These are phyloP conservation scores for Pipistrellus nathusii DNA, from an alignment of 2,797 vertebrate genomes.

Conservation along the genomic window DNA sequence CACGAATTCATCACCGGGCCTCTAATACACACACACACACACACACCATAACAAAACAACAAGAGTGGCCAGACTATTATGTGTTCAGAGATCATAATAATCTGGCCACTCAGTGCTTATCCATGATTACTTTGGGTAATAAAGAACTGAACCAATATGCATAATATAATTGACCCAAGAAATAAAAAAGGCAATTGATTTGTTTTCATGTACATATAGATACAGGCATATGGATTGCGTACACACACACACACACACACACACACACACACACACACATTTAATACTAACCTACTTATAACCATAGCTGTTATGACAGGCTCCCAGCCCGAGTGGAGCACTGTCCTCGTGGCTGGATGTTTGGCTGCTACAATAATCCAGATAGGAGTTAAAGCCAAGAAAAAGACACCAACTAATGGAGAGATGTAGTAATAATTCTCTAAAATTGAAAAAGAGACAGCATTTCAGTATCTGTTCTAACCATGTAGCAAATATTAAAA, in stretches of 20 bases:
- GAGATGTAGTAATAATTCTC: constrained; percentile 94
- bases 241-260: not conserved
- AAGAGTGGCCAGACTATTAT: no score
- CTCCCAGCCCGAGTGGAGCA: constrained; percentile 98
- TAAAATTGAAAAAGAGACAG: constrained; percentile 81
- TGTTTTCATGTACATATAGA: not conserved
- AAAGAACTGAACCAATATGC: not conserved
- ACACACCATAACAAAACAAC: no score
- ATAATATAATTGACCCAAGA: not conserved
- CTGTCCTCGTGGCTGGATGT: constrained; percentile 96
- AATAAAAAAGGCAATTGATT: not conserved
- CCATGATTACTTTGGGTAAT: not conserved
- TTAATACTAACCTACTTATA: constrained; percentile 95
- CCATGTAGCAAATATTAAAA: not conserved
- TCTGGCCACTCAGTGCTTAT: not conserved
- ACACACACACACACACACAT: not conserved
- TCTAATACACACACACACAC: no score
- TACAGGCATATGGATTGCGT: not conserved
- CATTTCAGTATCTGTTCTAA: constrained; percentile 55
- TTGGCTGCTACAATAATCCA: constrained; percentile 97
- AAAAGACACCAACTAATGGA: constrained; percentile 95
- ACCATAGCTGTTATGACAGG: constrained; percentile 98
- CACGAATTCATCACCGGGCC: no score
- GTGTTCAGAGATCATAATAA: no score
- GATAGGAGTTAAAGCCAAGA: constrained; percentile 96